Base-by-base conservation (phyloP, 2,797 vertebrate species). In the Lates japonicus region DNA sequence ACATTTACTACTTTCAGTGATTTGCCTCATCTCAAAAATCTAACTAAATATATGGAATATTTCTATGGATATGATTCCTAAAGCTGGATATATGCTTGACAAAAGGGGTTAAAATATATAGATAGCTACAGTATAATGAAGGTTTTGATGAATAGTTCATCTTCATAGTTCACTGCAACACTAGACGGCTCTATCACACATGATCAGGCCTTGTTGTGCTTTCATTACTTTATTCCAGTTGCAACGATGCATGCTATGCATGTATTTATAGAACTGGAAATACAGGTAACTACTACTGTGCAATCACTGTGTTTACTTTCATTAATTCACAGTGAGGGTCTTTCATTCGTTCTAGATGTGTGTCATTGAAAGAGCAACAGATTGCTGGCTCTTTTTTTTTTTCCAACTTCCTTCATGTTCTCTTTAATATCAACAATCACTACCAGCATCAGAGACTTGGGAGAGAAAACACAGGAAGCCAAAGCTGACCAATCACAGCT, bases 401-500 rank as follows among this genome's bases (percentile, higher is more conserved):
- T n/a, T n/a, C n/a, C 58, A 12, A 20, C 59, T n/a, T 57, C n/a
- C 20, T 60, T 25, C 54, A 64, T 0, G 1, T 44, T 3, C n/a
- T 42, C 7, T 25, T 76, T 8, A 22, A 22, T 44, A 39, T 46
- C 17, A 6, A 4, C 25, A 14, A 57, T 41, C 16, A 57, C 31
- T 39, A 12, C 2, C 3, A 29, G 29, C 46, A 69, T 65, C 42
- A 54, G n/a, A 51, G 58, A 70, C 29, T 37, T 37, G 19, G 17
- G 37, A 19, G 11, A 22, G 9, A 8, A 48, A 64, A 60, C 48
- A 69, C 37, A 19, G 41, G 70, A 70, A 71, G n/a, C 19, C 31
- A 13, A n/a, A 60, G 64, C 59, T 61, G 74, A 61, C 52, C 74
- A 55, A 42, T 73, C 69, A 59, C 44, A 54, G 49, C 20, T 41